A percentile compares a stretch with the other conserved stretches of the same genome.
phyloP scores from a whole-genome alignment of 2,113 vertebrate genomes.

The Marmota flaviventris region DNA sequence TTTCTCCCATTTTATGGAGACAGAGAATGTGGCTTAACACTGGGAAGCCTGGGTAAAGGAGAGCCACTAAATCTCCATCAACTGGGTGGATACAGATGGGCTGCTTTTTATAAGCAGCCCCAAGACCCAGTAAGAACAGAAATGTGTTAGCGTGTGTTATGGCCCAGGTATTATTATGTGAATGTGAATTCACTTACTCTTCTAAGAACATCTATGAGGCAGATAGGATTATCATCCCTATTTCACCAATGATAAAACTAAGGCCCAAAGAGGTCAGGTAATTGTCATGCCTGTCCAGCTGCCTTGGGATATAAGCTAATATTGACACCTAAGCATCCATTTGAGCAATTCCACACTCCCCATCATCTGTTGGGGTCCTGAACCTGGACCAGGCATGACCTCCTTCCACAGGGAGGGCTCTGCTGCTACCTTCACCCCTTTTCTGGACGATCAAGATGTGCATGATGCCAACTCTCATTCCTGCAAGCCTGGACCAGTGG shows the following conservation, averaged over 20 bases:
- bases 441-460: background rate
- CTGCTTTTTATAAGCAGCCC: background rate
- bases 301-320: background rate
- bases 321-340: background rate
- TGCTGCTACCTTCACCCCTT: background rate
- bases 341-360: background rate
- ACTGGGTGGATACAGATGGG: background rate
- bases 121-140: background rate
- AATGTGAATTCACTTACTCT: background rate
- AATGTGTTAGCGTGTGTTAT: background rate
- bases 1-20: background rate
- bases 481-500: background rate
- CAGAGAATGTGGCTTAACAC: background rate
- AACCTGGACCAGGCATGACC: background rate
- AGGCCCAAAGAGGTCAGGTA: background rate
- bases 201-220: background rate
- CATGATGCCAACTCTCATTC: background rate
- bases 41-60: background rate
- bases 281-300: background rate
- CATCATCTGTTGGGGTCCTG: background rate
- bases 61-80: background rate
- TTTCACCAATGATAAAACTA: background rate
- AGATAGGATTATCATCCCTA: background rate
- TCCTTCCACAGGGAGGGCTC: conserved; percentile 23
- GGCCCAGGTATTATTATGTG: background rate